Percentiles rank a stretch among this genome's conserved stretches.
These are phyloP conservation scores for Dryobotodes eremita DNA, from an alignment of 2,888 invertebrate species.

Conservation along the genomic window DNA sequence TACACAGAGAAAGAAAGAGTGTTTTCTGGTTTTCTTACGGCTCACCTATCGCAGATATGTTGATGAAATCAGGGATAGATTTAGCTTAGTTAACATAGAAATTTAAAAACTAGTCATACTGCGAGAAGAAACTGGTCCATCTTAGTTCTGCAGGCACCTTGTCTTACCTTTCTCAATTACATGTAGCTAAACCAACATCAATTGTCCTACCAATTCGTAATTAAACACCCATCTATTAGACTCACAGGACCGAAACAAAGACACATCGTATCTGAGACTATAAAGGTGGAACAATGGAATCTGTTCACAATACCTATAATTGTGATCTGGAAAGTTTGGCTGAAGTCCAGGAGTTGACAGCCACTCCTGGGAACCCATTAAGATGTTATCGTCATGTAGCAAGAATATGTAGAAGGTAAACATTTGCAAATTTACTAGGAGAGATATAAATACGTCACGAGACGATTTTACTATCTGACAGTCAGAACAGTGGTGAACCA, in stretches of 20 bases:
- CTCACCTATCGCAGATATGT: neutral
- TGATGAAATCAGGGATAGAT: neutral
- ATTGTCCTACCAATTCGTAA: slow-evolving; percentile 1
- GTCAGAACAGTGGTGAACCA: no score
- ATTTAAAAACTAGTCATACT: neutral
- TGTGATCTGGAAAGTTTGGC: slow-evolving; percentile 66
- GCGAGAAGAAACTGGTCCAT: neutral
- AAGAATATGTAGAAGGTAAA: slow-evolving; percentile 37
- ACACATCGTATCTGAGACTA: slow-evolving; percentile 38
- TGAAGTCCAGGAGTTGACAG: slow-evolving; percentile 68
- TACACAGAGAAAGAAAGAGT: neutral
- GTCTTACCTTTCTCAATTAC: neutral
- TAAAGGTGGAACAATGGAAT: slow-evolving; percentile 58
- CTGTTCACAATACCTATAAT: slow-evolving; percentile 64
- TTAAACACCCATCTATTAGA: slow-evolving; percentile 18
- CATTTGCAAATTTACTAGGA: neutral
- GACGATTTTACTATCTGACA: no score
- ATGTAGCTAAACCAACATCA: slow-evolving; percentile 9
- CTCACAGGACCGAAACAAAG: slow-evolving; percentile 48
- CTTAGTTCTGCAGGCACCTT: neutral
- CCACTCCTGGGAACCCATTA: slow-evolving; percentile 69
- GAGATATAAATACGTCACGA: neutral
- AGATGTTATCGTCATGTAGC: slow-evolving; percentile 63
- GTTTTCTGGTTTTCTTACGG: neutral
- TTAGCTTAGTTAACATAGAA: neutral